Conservation (phyloP, 2,888 invertebrate genomes). For the Cremastobaeus sp. region DNA sequence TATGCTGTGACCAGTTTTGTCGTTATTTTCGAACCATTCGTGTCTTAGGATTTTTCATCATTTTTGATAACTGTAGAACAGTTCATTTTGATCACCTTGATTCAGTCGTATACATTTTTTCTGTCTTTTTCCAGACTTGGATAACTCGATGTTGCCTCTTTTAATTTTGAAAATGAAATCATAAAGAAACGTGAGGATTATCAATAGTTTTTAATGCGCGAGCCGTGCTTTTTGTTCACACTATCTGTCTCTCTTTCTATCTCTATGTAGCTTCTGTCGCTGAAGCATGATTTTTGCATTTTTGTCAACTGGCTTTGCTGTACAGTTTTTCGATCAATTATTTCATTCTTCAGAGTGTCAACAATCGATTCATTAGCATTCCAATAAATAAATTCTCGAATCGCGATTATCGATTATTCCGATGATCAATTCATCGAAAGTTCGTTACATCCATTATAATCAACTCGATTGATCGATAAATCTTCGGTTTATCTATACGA, state of each 20-base stretch:
- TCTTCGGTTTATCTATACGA: not conserved
- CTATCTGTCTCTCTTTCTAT: slow-evolving; percentile 29
- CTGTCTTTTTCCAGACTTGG: slow-evolving; percentile 63
- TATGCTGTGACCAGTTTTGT: slow-evolving; percentile 33
- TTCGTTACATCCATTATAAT: not conserved
- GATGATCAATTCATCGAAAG: not conserved
- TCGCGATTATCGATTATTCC: not conserved
- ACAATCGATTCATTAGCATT: slow-evolving; percentile 1
- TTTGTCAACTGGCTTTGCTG: slow-evolving; percentile 36
- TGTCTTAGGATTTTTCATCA: slow-evolving; percentile 4
- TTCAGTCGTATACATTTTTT: slow-evolving; percentile 22
- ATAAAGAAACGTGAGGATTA: slow-evolving; percentile 66
- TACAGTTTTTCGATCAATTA: slow-evolving; percentile 19
- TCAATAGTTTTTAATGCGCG: slow-evolving; percentile 44
- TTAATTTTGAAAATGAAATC: slow-evolving; percentile 64
- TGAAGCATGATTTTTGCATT: slow-evolving; percentile 49
- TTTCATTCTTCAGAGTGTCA: not conserved
- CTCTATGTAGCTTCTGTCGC: slow-evolving; percentile 48
- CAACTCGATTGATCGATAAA: not conserved
- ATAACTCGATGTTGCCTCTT: slow-evolving; percentile 59
- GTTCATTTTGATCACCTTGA: not conserved
- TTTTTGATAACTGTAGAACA: slow-evolving; percentile 4
- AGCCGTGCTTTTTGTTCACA: slow-evolving; percentile 44
- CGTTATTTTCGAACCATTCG: slow-evolving; percentile 45
- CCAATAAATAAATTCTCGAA: no score